phyloP scores from a whole-genome alignment of 2,888 invertebrate genomes.

The Hecatera dysodea region DNA sequence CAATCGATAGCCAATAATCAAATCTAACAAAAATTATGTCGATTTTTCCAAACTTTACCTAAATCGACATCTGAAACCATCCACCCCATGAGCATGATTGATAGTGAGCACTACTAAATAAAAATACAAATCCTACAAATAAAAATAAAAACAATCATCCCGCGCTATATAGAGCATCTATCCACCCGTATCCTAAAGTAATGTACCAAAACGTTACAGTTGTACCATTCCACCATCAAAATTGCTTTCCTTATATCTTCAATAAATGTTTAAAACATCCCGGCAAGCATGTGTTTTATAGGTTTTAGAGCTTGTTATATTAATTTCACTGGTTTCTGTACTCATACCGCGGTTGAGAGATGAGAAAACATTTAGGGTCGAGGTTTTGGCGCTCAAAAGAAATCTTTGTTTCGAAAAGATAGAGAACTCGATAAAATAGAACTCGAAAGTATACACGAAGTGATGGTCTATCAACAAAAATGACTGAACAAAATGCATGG shows the following conservation, averaged over 20 bases:
- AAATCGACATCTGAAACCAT: neutral
- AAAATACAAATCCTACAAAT: neutral
- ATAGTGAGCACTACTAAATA: no score
- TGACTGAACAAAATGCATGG: no score
- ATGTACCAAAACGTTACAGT: slow-evolving; percentile 81
- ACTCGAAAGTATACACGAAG: neutral
- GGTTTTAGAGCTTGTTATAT: slow-evolving; percentile 88
- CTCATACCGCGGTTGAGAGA: slow-evolving; percentile 62
- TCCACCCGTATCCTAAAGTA: slow-evolving; percentile 65
- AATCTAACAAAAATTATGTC: neutral
- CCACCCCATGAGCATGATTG: no score
- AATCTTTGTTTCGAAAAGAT: slow-evolving; percentile 31
- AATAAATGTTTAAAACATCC: slow-evolving; percentile 89
- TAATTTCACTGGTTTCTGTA: slow-evolving; percentile 81
- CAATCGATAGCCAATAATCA: neutral
- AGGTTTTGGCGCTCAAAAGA: slow-evolving; percentile 7
- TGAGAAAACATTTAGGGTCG: slow-evolving; percentile 56
- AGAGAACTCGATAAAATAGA: no score
- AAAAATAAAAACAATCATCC: slow-evolving; percentile 16
- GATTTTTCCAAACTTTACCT: neutral
- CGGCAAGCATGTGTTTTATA: slow-evolving; percentile 90
- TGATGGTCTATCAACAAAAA: neutral
- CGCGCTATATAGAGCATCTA: slow-evolving; percentile 72
- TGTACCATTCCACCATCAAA: slow-evolving; percentile 86
- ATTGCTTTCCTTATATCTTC: slow-evolving; percentile 88